These are phyloP conservation scores for Temnothorax nylanderi DNA, from an alignment of 1,140 invertebrate species.

Conservation along the genomic window DNA sequence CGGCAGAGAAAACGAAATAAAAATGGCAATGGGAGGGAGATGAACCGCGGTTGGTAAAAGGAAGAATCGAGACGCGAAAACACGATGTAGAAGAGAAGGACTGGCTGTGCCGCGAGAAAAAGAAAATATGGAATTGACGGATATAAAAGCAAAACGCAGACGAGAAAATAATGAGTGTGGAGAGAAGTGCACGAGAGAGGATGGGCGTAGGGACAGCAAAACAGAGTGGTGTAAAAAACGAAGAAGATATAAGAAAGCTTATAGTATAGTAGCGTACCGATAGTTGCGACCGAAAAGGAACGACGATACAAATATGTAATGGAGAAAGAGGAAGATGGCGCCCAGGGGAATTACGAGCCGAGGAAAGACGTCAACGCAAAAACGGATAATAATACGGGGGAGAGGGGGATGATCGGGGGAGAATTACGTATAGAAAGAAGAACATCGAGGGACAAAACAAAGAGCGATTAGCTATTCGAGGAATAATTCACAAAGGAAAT, in stretches of 20 bases:
- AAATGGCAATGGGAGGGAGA: constrained; percentile 29
- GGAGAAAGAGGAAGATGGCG: constrained; percentile 27
- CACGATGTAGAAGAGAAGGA: constrained; percentile 54
- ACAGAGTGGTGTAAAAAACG: constrained; percentile 19
- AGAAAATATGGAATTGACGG: constrained; percentile 51
- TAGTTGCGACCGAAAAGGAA: neutral
- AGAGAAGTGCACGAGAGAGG: constrained; percentile 45
- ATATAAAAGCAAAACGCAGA: constrained; percentile 39
- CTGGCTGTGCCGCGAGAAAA: constrained; percentile 44
- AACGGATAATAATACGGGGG: constrained; percentile 31
- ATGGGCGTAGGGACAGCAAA: constrained; percentile 47
- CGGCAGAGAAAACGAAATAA: constrained; percentile 49
- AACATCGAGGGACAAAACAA: neutral
- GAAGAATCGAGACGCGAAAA: constrained; percentile 51
- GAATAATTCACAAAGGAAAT: neutral
- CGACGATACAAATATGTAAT: constrained; percentile 11
- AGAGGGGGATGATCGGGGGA: neutral
- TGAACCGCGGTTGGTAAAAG: constrained; percentile 52
- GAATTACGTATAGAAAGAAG: neutral
- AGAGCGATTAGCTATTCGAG: neutral
- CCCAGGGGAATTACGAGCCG: neutral
- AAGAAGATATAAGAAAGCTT: constrained; percentile 23
- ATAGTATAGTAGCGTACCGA: constrained; percentile 28
- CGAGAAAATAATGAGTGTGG: constrained; percentile 48
- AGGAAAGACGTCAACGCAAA: neutral